Evolutionary conservation across 2,797 vertebrate species (phyloP).

Genomic region (Phataginus tetradactyla): DNA sequence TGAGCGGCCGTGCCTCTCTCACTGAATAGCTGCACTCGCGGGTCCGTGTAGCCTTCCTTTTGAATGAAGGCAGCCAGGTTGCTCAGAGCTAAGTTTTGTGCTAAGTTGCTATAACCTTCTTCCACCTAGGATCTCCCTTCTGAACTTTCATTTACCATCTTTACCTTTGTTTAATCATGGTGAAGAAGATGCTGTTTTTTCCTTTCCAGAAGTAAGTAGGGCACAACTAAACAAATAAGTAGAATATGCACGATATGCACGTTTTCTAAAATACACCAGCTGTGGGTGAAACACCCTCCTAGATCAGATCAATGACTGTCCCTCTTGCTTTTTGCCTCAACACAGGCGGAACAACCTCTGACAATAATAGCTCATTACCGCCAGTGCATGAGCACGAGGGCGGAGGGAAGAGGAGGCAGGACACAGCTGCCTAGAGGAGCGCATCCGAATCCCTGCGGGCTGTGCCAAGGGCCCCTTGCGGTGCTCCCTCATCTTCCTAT

Average conservation of each 20-base stretch:
- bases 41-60: neutral
- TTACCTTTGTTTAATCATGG: neutral
- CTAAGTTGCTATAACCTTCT: neutral
- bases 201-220: neutral
- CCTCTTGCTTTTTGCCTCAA: neutral
- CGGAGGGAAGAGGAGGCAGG: neutral
- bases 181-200: neutral
- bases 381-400: accelerated
- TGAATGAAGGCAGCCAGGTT: neutral
- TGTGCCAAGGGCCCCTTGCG: neutral
- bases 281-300: neutral
- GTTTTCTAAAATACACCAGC: neutral
- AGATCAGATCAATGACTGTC: neutral
- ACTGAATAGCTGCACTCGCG: neutral
- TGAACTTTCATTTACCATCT: neutral
- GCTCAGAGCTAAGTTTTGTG: neutral
- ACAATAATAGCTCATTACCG: neutral
- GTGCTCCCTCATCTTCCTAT: neutral
- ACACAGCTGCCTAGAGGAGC: neutral
- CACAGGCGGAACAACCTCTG: neutral
- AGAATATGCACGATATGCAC: neutral
- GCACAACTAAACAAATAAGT: neutral
- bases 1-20: neutral
- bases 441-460: neutral
- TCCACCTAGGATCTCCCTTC: neutral